Evolutionary conservation across 2,888 invertebrate species (phyloP).

Genomic region (Brachycybe producta): DNA sequence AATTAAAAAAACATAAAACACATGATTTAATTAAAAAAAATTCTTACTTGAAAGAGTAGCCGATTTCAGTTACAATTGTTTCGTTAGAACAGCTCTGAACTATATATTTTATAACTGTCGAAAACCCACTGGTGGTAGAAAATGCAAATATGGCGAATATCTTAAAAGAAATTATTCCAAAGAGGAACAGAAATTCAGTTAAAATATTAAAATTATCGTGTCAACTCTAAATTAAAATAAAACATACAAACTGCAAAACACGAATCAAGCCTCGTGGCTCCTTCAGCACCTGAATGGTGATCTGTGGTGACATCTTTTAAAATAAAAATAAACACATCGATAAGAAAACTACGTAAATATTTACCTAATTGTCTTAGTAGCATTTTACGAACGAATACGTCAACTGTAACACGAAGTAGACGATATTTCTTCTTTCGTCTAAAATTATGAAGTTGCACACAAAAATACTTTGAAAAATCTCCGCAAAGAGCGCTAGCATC

Average conservation of each 20-base stretch:
- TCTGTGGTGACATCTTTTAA: background rate
- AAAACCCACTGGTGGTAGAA: constrained; percentile 10
- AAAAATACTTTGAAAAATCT: too few relatives aligned
- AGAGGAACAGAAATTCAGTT: background rate
- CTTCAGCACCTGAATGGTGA: constrained; percentile 9
- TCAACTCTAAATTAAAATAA: background rate
- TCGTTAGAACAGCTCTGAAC: background rate
- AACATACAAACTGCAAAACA: constrained; percentile 8
- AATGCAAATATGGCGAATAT: constrained; percentile 11
- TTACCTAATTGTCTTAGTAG: too few relatives aligned
- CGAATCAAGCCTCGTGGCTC: constrained; percentile 9
- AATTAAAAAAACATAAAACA: too few relatives aligned
- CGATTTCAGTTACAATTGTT: background rate
- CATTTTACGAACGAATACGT: too few relatives aligned
- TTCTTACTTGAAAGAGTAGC: constrained; percentile 3
- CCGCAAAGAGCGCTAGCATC: too few relatives aligned
- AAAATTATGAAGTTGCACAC: too few relatives aligned
- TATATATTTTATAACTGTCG: constrained; percentile 8
- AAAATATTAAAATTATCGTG: background rate
- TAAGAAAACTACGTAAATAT: too few relatives aligned
- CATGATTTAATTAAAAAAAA: too few relatives aligned
- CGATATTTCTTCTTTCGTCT: too few relatives aligned
- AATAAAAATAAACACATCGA: background rate
- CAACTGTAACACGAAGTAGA: too few relatives aligned
- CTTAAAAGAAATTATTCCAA: background rate